Conservation (phyloP, 2,797 vertebrate genomes). For the Anomalospiza imberbis region DNA sequence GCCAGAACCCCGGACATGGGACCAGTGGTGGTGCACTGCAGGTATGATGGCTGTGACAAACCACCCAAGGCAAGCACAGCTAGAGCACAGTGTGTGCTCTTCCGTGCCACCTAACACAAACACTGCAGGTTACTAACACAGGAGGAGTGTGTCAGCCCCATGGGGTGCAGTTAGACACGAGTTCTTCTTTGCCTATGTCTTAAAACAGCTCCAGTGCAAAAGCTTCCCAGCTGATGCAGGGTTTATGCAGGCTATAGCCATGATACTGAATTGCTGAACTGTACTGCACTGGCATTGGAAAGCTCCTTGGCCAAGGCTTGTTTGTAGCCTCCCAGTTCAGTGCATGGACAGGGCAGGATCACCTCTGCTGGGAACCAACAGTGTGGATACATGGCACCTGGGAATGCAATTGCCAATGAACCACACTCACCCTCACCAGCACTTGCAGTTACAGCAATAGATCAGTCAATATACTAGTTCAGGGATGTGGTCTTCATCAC, state of each 20-base stretch:
- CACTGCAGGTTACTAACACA: fast-evolving
- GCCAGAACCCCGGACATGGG: conserved; percentile 84
- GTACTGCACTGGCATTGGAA: neutral
- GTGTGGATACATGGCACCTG: fast-evolving
- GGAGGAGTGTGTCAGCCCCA: neutral
- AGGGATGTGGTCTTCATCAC: neutral
- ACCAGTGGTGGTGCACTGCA: conserved; percentile 96
- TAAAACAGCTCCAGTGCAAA: neutral
- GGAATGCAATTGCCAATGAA: neutral
- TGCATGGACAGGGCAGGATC: neutral
- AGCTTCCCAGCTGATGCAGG: neutral
- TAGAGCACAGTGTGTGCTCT: neutral
- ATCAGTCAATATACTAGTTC: neutral
- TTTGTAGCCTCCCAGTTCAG: neutral
- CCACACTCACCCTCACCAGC: neutral
- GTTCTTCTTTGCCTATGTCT: neutral
- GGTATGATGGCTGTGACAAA: conserved; percentile 71
- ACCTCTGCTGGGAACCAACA: neutral
- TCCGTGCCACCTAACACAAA: neutral
- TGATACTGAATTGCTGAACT: neutral
- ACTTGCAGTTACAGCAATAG: neutral
- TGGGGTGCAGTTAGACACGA: neutral
- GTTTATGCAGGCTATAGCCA: neutral
- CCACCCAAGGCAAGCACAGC: neutral
- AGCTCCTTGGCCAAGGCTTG: neutral